Evolutionary conservation across 37 sponge, comb jelly and placozoan species (phyloP), one percentile per base, ranked within the genome.

Genomic region (Geodia barretti): DNA sequence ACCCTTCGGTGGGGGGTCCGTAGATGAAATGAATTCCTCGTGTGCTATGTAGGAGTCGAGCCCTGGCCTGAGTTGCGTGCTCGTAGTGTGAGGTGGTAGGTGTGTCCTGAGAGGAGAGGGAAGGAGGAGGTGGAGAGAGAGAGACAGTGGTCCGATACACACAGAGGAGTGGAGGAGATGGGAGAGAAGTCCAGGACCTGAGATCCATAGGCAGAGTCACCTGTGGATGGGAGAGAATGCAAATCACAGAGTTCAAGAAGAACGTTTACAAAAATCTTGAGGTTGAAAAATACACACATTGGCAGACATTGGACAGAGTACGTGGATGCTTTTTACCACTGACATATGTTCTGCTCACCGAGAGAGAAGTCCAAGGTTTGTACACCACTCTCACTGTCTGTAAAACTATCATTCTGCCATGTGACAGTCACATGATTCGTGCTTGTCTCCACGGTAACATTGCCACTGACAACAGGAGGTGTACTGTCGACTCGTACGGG

Each of bases 401-500:
- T 61, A 37, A 91, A 70, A 9, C 62, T 73, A 1, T 24, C 68
- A 47, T 78, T 59, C 0, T 64, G 32, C 92, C 92, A 91, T 41
- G 75, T 68, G 64, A 87, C 80, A 3, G 70, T 69, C 80, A 87
- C 63, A 39, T 67, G 73, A 74, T 39, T 38, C 0, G 38, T 67
- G n/a, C 54, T 36, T 32, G 39, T 39, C 34, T 36, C 62, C 25
- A 85, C 64, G 7, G 8, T 39, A 0, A 86, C 25, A 61, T 30
- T 87, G 2, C 81, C 90, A 54, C 86, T 82, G 14, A 88, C 39
- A 30, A 84, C 54, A 11, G 95, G 95, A 9, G 95, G 91, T 0
- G 88, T 68, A 3, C 80, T 74, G 41, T 94, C 95, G 25, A 94
- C 72, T 2, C 90, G 37, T 43, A 94, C 72, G 30, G 95, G 95